A percentile compares a stretch with the other conserved stretches of the same genome.
Evolutionary conservation across 2,113 vertebrate species (phyloP).

Genomic region (Cheirogaleus medius): DNA sequence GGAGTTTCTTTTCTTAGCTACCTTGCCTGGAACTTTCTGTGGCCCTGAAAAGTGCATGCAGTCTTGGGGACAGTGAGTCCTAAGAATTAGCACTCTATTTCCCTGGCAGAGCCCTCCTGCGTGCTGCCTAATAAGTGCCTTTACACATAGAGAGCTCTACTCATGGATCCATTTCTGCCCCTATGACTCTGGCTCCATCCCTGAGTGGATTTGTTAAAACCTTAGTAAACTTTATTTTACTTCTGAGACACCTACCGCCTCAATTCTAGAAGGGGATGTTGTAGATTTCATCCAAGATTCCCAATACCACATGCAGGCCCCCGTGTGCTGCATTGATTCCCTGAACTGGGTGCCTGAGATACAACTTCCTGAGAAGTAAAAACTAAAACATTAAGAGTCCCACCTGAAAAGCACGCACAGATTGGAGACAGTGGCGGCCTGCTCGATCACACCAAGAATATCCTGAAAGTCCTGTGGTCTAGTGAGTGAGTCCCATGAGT

Average conservation of each 20-base stretch:
- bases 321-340: not conserved
- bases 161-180: not conserved
- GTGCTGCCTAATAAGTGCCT: not conserved
- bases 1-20: not conserved
- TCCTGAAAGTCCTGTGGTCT: not conserved
- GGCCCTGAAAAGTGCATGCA: not conserved
- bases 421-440: not conserved
- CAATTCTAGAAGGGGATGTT: too few species aligned
- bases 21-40: not conserved
- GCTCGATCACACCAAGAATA: not conserved
- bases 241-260: not conserved
- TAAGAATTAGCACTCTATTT: not conserved
- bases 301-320: rapidly evolving
- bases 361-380: not conserved
- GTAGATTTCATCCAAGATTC: not conserved
- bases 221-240: not conserved
- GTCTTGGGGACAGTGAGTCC: not conserved
- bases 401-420: not conserved
- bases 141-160: not conserved
- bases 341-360: not conserved
- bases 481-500: not conserved
- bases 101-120: too few species aligned
- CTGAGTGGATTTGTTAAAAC: not conserved
- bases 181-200: not conserved
- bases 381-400: not conserved